These are phyloP conservation scores for Monochamus saltuarius DNA, from an alignment of 1,140 invertebrate genomes.

Conservation along the genomic window DNA sequence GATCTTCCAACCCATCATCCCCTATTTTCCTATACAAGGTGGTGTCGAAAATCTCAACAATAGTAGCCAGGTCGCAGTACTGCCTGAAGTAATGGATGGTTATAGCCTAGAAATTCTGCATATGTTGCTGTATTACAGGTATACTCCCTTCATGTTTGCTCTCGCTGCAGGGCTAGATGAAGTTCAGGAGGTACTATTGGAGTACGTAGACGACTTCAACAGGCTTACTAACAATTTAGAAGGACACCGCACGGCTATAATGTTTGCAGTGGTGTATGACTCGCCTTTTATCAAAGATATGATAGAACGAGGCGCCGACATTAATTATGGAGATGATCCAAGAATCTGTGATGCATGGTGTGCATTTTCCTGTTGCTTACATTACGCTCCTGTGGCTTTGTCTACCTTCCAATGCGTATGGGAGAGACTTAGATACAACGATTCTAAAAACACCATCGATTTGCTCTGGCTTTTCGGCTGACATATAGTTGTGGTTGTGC, in stretches of 20 bases:
- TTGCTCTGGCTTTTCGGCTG: conserved; percentile 1
- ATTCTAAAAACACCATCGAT: conserved; percentile 1
- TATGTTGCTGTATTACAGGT: too few relatives aligned
- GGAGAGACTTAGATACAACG: conserved; percentile 17
- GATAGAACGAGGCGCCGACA: conserved; percentile 26
- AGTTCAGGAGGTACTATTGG: conserved; percentile 23
- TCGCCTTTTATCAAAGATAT: conserved; percentile 16
- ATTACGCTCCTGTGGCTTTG: conserved; percentile 4
- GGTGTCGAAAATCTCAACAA: conserved; percentile 23
- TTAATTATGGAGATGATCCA: conserved; percentile 10
- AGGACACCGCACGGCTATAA: conserved; percentile 11
- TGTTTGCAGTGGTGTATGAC: conserved; percentile 18
- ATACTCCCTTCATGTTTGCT: conserved; percentile 30
- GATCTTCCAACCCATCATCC: conserved; percentile 17
- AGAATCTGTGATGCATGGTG: background rate
- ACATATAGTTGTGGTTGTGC: background rate
- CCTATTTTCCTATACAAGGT: conserved; percentile 22
- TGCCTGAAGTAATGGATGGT: conserved; percentile 24
- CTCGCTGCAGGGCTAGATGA: conserved; percentile 7
- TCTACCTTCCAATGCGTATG: conserved; percentile 26
- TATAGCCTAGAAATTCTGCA: conserved; percentile 24
- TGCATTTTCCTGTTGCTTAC: conserved; percentile 18
- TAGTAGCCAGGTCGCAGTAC: conserved; percentile 25
- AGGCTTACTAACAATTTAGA: background rate
- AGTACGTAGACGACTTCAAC: conserved; percentile 30